Evolutionary conservation across 23 tunicate species (phyloP), one percentile per base, ranked within the genome.

Genomic region (Ciona savignyi): DNA sequence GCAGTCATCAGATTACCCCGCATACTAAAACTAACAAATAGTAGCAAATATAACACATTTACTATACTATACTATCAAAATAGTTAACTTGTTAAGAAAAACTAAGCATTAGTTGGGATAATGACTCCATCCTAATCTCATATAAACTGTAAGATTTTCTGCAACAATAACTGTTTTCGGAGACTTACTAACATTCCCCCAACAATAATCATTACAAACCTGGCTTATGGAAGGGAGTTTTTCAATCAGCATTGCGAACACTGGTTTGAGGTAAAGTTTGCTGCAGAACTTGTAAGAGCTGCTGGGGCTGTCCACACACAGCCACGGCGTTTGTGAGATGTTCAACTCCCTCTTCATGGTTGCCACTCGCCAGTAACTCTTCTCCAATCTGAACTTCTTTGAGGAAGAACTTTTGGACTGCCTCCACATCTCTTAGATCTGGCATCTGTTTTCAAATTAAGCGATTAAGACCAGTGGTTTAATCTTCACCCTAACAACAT

Each of bases 231-330:
- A 51, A 0, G 97, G 91, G 2, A 91, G 49, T 62, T 80, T 80
- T 73, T 85, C 97, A 4, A 85, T 56, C 65, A 91, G 72, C 97
- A 91, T 91, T 11, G 79, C 75, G 33, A 91, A 91, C 1, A 91
- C 91, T 32, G 70, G 88, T 22, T n/a, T 85, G 97, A 15, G 97
- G 97, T 29, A 91, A 63, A 29, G 91, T 91, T 48, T 80, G 88
- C 77, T 85, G 78, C 29, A 91, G 66, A 34, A 91, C 90, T 71
- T 85, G 91, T 25, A 91, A 31, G 0, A 91, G 65, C 42, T 91
- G 97, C 60, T 91, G 97, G 34, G 97, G 97, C 63, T 85, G 97
- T 26, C 97, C 97, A 66, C 97, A 91, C 11, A 91, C 97, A 0
- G 97, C 97, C 4, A 91, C 79, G 0, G 97, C 97, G 66, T 91